Evolutionary conservation across 1,140 invertebrate genomes (phyloP), one percentile per base, ranked within the genome.

Genomic region (Vanessa atalanta): DNA sequence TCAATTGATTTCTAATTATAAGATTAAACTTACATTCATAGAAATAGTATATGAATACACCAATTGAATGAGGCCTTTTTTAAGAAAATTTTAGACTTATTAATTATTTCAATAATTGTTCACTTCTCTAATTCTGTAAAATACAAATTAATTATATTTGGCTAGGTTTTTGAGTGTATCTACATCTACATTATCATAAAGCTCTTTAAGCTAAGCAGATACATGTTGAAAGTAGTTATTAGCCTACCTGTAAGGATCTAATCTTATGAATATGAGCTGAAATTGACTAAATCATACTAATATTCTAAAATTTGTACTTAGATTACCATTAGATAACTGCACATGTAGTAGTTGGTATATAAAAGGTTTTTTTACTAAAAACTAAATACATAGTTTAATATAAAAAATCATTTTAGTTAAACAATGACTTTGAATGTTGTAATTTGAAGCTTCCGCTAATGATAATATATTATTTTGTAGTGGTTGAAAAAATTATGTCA

Each of bases 261-360:
- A 86, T 91, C 90, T 92, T 92, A 92, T 92, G 90, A 92, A 89
- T 87, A 87, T 86, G 88, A 92, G 88, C 88, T 92, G 79, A 85
- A 84, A 83, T 84, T 69, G 68, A 84, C 82, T 78, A 53, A 51
- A 63, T 75, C 67, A 75, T 73, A 65, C 69, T 63, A 68, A 77
- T 71, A 76, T 76, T 79, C 71, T 79, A 79, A 76, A 70, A 65
- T 50, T 47, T 64, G 63, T 55, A 50, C 51, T 48, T 72, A 76
- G 57, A 64, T 55, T 68, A 75, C 65, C 55, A 70, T 14, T 65
- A 71, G 48, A 43, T 65, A 15, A 37, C 26, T n/a, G 31, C 57
- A 61, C 26, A n/a, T 37, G 31, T 61, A 61, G 26, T 31, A 61
- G 13, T 51, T 65, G n/a, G 26, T 47, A 12, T 47, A 47, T 47